phyloP scores from a whole-genome alignment of 2,797 vertebrate species.

The Sylvia borin region DNA sequence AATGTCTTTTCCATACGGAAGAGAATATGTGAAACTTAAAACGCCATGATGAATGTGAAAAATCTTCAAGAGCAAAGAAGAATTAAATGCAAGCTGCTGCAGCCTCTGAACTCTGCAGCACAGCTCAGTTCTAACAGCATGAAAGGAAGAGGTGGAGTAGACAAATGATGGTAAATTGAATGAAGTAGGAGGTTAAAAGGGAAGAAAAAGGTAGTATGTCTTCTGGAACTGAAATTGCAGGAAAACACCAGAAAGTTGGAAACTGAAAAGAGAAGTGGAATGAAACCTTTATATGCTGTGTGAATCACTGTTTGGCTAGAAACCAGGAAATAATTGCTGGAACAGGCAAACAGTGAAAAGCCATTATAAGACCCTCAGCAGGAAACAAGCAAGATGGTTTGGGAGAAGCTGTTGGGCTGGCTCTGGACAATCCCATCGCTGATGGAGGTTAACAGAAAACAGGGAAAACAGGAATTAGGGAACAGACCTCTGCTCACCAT shows the following conservation, averaged over 20 bases:
- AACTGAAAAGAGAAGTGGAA: constrained; percentile 52
- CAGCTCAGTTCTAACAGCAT: background rate
- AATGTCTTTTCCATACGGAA: background rate
- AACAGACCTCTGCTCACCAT: background rate
- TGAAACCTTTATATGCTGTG: constrained; percentile 43
- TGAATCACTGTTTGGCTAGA: constrained; percentile 55
- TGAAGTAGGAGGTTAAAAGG: background rate
- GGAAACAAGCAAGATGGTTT: constrained; percentile 10
- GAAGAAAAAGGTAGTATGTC: background rate
- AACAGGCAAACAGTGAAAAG: constrained; percentile 43
- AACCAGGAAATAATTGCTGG: constrained; percentile 62
- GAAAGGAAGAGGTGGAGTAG: constrained; percentile 10
- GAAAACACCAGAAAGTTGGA: constrained; percentile 56
- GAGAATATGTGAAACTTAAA: background rate
- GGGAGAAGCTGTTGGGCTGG: constrained; percentile 30
- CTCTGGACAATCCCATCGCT: background rate
- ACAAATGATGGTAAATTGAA: constrained; percentile 3
- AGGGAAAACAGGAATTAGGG: background rate
- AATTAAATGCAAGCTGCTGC: background rate
- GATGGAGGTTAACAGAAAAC: background rate
- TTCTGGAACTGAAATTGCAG: constrained; percentile 38
- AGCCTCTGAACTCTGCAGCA: background rate
- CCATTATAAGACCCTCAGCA: constrained; percentile 46
- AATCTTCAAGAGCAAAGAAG: background rate
- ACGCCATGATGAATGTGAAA: background rate